phyloP scores from a whole-genome alignment of 2,113 vertebrate species.

The Nycticorax nycticorax region DNA sequence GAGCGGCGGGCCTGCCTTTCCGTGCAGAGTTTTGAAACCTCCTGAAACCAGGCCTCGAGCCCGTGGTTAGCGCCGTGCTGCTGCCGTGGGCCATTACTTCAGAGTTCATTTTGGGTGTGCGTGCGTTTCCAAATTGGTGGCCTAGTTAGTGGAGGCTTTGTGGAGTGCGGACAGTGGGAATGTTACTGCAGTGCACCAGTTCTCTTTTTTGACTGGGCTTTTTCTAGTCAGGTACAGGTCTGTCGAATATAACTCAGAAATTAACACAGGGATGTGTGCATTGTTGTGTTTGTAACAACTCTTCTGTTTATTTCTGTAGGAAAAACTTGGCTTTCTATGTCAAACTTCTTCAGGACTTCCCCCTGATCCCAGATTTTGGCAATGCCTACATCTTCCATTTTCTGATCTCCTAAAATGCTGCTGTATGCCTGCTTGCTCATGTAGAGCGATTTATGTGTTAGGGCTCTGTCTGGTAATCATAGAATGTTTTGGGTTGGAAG shows the following conservation, averaged over 20 bases:
- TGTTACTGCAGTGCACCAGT: not conserved
- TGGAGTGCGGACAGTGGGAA: not conserved
- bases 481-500: too few relatives aligned
- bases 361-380: fast-evolving
- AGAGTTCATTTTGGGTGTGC: not conserved
- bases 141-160: not conserved
- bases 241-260: not conserved
- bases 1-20: not conserved
- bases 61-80: not conserved
- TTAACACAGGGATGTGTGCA: fast-evolving
- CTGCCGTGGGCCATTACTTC: not conserved
- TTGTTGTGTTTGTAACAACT: not conserved
- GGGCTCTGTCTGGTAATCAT: not conserved
- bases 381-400: fast-evolving
- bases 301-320: not conserved
- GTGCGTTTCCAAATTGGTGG: not conserved
- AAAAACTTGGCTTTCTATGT: not conserved
- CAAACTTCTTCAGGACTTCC: not conserved
- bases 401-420: not conserved
- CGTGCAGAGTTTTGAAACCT: not conserved
- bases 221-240: not conserved
- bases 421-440: not conserved
- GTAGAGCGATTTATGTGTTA: not conserved
- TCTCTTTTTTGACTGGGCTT: not conserved
- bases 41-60: not conserved